Evolutionary conservation across 2,113 vertebrate genomes (phyloP).

Genomic region (Addax nasomaculatus): DNA sequence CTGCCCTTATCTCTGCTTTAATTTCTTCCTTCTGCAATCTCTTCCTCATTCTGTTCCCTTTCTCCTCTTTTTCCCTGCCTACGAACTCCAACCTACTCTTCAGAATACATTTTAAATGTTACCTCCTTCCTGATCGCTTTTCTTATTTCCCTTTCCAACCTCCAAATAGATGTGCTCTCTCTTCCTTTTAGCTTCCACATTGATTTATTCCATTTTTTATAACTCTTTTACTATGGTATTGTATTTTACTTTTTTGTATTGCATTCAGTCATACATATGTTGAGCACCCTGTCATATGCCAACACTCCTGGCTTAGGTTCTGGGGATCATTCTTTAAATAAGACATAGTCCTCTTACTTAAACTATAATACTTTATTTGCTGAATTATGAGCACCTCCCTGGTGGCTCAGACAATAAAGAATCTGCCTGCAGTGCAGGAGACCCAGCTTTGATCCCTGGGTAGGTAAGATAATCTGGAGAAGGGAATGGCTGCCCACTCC

Average conservation of each 20-base stretch:
- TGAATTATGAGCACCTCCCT: background rate
- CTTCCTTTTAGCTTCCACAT: background rate
- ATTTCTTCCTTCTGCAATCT: background rate
- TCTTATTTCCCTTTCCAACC: background rate
- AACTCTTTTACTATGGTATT: background rate
- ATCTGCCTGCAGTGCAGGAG: background rate
- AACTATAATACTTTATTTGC: background rate
- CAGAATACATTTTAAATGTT: background rate
- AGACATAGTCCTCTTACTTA: background rate
- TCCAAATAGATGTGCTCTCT: background rate
- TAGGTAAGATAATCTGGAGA: background rate
- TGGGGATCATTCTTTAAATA: background rate
- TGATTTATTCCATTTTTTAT: background rate
- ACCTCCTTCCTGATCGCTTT: background rate
- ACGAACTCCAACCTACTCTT: background rate
- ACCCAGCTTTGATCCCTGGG: background rate
- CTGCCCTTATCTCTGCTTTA: background rate
- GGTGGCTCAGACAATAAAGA: background rate
- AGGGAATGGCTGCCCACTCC: background rate
- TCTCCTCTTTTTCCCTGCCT: background rate
- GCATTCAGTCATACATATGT: background rate
- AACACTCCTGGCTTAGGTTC: background rate
- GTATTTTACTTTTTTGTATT: background rate
- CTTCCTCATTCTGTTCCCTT: background rate
- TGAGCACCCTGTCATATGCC: background rate